Evolutionary conservation across 1,140 invertebrate genomes (phyloP).

Genomic region (Trinorchestia longiramus): DNA sequence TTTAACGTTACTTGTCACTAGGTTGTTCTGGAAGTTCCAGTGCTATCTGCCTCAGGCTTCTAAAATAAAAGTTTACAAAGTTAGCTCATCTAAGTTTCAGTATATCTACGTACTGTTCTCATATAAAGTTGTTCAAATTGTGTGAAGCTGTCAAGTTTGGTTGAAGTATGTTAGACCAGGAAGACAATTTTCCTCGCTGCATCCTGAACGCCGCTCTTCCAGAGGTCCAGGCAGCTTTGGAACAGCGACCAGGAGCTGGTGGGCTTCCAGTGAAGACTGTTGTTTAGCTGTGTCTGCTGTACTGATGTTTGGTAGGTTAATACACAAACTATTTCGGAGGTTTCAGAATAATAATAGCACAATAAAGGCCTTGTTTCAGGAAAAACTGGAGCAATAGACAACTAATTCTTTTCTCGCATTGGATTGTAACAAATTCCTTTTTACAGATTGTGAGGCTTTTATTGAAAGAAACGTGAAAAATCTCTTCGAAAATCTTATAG

Average conservation of each 20-base stretch:
- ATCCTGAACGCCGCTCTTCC: background rate
- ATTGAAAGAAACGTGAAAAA: background rate
- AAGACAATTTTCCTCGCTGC: background rate
- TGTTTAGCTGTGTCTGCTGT: background rate
- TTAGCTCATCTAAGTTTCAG: background rate
- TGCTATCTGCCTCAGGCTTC: background rate
- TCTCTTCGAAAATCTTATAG: background rate
- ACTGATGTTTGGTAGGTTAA: background rate
- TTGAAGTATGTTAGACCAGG: background rate
- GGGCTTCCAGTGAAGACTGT: background rate
- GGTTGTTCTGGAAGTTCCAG: background rate
- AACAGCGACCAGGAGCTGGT: background rate
- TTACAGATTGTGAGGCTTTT: background rate
- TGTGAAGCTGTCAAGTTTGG: too few relatives aligned
- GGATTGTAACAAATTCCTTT: background rate
- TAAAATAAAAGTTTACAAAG: background rate
- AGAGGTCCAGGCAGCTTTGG: background rate
- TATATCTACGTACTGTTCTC: background rate
- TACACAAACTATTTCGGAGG: background rate
- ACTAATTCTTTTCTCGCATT: background rate
- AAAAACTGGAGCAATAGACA: background rate
- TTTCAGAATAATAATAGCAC: background rate
- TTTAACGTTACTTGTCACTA: too few relatives aligned
- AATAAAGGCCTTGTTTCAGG: background rate
- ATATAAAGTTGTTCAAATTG: background rate